phyloP scores from a whole-genome alignment of 2,888 invertebrate genomes.

The Mesoligia furuncula region DNA sequence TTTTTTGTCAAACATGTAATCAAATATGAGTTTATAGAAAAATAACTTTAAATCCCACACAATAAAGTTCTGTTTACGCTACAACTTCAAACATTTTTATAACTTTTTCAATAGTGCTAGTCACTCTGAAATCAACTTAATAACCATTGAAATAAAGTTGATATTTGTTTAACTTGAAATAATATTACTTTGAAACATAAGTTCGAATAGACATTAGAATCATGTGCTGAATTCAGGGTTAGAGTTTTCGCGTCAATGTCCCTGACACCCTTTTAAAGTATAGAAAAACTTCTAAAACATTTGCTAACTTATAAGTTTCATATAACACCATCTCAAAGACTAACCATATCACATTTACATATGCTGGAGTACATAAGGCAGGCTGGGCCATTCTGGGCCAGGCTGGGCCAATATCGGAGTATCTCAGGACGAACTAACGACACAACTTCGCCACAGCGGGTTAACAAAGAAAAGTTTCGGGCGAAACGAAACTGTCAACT shows the following conservation, averaged over 20 bases:
- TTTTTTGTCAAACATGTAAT: too few relatives aligned
- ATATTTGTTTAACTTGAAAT: too few relatives aligned
- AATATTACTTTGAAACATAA: too few relatives aligned
- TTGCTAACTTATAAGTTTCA: conserved; percentile 21
- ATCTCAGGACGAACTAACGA: conserved; percentile 75
- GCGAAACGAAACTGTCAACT: conserved; percentile 82
- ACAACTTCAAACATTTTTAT: too few relatives aligned
- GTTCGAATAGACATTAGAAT: neutral
- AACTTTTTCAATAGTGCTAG: too few relatives aligned
- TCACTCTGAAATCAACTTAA: too few relatives aligned
- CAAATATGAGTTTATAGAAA: too few relatives aligned
- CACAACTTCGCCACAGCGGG: conserved; percentile 74
- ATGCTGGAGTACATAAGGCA: conserved; percentile 39
- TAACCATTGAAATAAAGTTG: too few relatives aligned
- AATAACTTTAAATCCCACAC: too few relatives aligned
- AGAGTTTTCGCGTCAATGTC: neutral
- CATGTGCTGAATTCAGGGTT: neutral
- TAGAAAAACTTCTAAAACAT: conserved; percentile 1
- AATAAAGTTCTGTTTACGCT: too few relatives aligned
- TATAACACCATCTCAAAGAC: conserved; percentile 25
- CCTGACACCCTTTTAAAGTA: neutral
- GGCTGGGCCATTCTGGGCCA: conserved; percentile 51
- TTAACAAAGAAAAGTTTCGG: conserved; percentile 83
- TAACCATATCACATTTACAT: conserved; percentile 47
- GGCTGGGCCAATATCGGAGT: conserved; percentile 63